These are phyloP conservation scores for Porites australiensis DNA, from an alignment of 64 coral and sea anemone genomes.

Conservation along the genomic window DNA sequence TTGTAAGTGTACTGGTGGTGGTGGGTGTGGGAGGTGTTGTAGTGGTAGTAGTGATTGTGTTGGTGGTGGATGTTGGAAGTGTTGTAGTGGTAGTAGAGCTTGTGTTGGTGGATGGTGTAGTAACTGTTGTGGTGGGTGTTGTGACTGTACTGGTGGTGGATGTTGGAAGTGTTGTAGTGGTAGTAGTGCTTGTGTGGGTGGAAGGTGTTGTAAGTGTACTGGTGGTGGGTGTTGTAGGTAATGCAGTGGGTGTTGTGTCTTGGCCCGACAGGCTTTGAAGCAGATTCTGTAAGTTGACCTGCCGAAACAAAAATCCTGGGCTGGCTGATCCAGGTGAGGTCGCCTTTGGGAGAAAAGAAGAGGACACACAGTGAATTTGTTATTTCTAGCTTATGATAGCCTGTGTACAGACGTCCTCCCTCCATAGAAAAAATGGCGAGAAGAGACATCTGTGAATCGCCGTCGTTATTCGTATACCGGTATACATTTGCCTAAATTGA, in stretches of 20 bases:
- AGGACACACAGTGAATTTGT: too few species aligned
- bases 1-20: too few species aligned
- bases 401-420: too few species aligned
- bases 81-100: background rate
- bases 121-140: background rate
- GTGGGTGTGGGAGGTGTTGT: too few species aligned
- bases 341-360: too few species aligned
- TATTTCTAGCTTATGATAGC: too few species aligned
- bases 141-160: background rate
- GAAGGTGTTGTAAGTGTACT: background rate
- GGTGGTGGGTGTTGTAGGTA: background rate
- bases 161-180: background rate
- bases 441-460: too few species aligned
- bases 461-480: too few species aligned
- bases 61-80: background rate
- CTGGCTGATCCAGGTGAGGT: background rate
- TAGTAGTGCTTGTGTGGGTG: constrained; percentile 1
- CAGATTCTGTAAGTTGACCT: background rate
- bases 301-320: background rate
- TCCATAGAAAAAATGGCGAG: too few species aligned
- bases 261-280: background rate
- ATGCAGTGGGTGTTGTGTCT: background rate
- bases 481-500: too few species aligned
- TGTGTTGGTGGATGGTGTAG: too few species aligned
- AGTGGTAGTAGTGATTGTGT: background rate